Evolutionary conservation across 2,888 invertebrate species (phyloP), one percentile per base, ranked within the genome.

Genomic region (Trichopoda pennipes): DNA sequence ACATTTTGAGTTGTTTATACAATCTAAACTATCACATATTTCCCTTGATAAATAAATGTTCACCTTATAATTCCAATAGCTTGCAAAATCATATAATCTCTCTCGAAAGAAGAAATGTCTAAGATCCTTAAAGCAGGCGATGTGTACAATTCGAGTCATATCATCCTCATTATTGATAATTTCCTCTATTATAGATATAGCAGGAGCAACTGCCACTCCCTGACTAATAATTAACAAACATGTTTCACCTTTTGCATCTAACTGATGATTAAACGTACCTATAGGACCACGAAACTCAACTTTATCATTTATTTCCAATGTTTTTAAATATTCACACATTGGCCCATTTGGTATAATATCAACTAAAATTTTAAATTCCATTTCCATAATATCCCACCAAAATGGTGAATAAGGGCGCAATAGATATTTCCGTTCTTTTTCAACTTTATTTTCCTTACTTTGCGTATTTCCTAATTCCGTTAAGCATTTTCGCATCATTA

Each of bases 51-150:
- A 85, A 90, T 93, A 95, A 83, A 95, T 91, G 53, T 92, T 91
- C 84, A 94, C 94, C n/a, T 91, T 91, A 88, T 96, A 96, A 91
- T 96, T 96, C 96, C 96, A 96, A 89, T 92, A 94, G 32, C 92
- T 90, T 38, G 91, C 91, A 85, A 93, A 94, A 12, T 92, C 89
- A 85, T 93, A 92, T 16, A 96, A 87, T 81, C 94, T 92, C 10
- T 93, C 90, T 80, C 94, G 92, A 73, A 96, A 92, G 75, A 94
- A 91, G 82, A 95, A 92, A 80, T 93, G 92, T 9, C 93, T 88
- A 64, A 93, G 88, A 84, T 91, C 92, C 84, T 91, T 90, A 87
- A 94, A 94, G 86, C 95, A 94, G 87, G 93, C 95, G 74, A 93
- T 89, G 82, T 96, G 92, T 73, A 92, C 89, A 47, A 96, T 87